Evolutionary conservation across 2,888 invertebrate genomes (phyloP), one percentile per base, ranked within the genome.

Genomic region (Eulithis testata): DNA sequence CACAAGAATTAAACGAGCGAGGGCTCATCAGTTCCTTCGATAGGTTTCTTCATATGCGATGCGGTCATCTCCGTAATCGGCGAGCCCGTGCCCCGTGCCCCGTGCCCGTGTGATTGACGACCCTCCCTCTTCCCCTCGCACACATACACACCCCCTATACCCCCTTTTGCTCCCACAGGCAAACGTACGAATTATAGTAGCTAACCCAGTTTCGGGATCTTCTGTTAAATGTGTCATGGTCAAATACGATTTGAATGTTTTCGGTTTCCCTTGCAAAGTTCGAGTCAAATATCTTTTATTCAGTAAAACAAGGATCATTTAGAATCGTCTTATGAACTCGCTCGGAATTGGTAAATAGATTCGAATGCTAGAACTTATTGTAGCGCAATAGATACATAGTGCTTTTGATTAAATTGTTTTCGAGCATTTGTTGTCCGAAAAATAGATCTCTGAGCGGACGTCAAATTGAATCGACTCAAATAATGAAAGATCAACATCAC

Each of bases 401-500:
- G 21, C 2, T 21, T 21, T 51, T 59, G 4, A 51, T 40, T 51
- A 9, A 12, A 58, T 21, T n/a, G 37, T 14, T 50, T 40, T 21
- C 11, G 11, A 37, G 14, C 21, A 27, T 58, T 21, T 21, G 21
- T 21, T 50, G 12, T n/a, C 21, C 27, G 40, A 37, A 36, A 43
- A n/a, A 27, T 4, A 37, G 11, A 7, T 59, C n/a, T 21, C 37
- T 36, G 21, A 21, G 11, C 31, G 50, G 5, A 55, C 27, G 54
- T 49, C 40, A 12, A 36, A 37, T 52, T 6, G 37, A 57, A 47
- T 49, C 4, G 37, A 6, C 56, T 47, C 6, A 31, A 45, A 58
- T 47, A 76, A 83, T 80, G 75, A 67, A 61, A 75, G 77, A 77
- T 73, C 77, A 78, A 81, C 80, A 78, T 73, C 71, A 73, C 74